Evolutionary conservation across 2,888 invertebrate genomes (phyloP).

Genomic region (Caenorhabditis sulstoni): DNA sequence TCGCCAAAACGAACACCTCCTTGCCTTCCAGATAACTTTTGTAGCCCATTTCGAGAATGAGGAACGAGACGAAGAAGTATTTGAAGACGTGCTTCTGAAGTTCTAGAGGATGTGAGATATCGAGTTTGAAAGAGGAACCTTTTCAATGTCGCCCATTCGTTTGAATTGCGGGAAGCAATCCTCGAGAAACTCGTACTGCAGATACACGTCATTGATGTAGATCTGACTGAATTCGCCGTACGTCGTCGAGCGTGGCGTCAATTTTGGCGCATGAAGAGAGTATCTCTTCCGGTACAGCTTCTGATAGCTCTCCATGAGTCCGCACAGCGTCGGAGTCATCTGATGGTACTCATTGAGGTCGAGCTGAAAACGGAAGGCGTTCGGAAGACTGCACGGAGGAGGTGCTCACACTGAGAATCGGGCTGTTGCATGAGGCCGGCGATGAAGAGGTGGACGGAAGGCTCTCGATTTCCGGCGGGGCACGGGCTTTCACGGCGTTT

Average conservation of each 20-base stretch:
- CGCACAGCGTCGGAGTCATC: slow-evolving; percentile 31
- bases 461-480: slow-evolving; percentile 24
- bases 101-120: not conserved
- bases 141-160: slow-evolving; percentile 27
- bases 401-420: slow-evolving; percentile 44
- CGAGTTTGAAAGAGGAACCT: slow-evolving; percentile 9
- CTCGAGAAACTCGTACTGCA: slow-evolving; percentile 46
- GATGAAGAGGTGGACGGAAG: slow-evolving; percentile 41
- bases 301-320: slow-evolving; percentile 45
- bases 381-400: not conserved
- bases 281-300: slow-evolving; percentile 38
- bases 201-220: slow-evolving; percentile 41
- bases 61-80: slow-evolving; percentile 46
- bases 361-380: slow-evolving; percentile 3
- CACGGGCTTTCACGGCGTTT: slow-evolving; percentile 9
- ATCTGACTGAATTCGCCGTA: slow-evolving; percentile 40
- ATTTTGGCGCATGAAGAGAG: slow-evolving; percentile 28
- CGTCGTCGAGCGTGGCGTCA: slow-evolving; percentile 29
- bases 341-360: slow-evolving; percentile 37
- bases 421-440: slow-evolving; percentile 40
- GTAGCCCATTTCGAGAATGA: slow-evolving; percentile 50
- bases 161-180: slow-evolving; percentile 43
- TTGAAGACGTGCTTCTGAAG: slow-evolving; percentile 49
- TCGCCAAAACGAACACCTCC: slow-evolving; percentile 45
- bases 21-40: slow-evolving; percentile 35